Conservation (phyloP, 2,113 vertebrate species). For the Notarius quadriscutis region DNA sequence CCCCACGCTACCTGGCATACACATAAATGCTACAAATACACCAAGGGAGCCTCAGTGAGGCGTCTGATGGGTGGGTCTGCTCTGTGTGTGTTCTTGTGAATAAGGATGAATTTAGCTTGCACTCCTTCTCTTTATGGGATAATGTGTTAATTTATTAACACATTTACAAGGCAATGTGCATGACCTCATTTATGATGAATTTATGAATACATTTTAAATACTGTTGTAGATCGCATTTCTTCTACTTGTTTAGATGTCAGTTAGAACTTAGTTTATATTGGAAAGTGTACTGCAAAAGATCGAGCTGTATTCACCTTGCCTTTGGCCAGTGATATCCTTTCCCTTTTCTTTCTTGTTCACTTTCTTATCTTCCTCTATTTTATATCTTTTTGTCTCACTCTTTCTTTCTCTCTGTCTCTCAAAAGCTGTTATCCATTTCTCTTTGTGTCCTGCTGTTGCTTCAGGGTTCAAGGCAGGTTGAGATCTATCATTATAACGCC, state of each 20-base stretch:
- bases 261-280: background rate
- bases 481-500: conserved; percentile 40
- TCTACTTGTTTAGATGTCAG: background rate
- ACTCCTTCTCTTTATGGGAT: background rate
- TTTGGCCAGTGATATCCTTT: conserved; percentile 34
- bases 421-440: conserved; percentile 5
- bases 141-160: conserved; percentile 1
- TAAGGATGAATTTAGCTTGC: background rate
- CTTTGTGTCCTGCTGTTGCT: conserved; percentile 20
- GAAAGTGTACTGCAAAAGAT: conserved; percentile 26
- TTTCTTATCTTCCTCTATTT: background rate
- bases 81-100: background rate
- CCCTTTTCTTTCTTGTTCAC: background rate
- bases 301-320: conserved; percentile 37
- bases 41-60: conserved; percentile 13
- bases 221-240: background rate
- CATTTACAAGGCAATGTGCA: background rate
- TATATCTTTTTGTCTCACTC: background rate
- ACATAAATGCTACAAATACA: conserved; percentile 26
- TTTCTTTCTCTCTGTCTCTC: conserved; percentile 19
- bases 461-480: conserved; percentile 19
- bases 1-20: conserved; percentile 24
- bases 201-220: background rate
- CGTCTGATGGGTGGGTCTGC: conserved; percentile 1
- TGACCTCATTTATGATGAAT: background rate